Percentiles rank a stretch among this genome's conserved stretches.
These are phyloP conservation scores for Cottus gobio DNA, from an alignment of 2,113 vertebrate genomes.

Conservation along the genomic window DNA sequence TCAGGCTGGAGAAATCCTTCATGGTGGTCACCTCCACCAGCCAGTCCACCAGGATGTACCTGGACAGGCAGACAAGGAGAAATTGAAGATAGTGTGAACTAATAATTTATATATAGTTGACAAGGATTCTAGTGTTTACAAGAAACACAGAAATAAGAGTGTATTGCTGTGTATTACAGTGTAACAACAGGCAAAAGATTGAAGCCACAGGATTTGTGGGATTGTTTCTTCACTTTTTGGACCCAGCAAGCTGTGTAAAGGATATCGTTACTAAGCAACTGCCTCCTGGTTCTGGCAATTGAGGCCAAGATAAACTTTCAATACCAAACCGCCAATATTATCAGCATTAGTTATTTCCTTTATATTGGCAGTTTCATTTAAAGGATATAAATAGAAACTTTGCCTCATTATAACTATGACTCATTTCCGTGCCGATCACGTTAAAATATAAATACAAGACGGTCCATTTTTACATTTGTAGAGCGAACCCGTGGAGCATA, in stretches of 20 bases:
- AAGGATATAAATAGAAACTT: too few species aligned
- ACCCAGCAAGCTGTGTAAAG: not conserved
- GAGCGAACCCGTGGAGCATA: too few species aligned
- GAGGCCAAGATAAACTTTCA: not conserved
- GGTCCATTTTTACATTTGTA: too few species aligned
- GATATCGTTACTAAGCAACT: too few species aligned
- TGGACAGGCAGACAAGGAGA: constrained; percentile 46
- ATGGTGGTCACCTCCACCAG: constrained; percentile 97
- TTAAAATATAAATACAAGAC: too few species aligned
- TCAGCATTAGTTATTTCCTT: too few species aligned
- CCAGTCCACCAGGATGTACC: constrained; percentile 98
- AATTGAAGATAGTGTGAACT: not conserved
- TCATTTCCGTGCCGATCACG: too few species aligned
- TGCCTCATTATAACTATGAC: too few species aligned
- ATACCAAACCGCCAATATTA: not conserved
- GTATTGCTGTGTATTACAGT: not conserved
- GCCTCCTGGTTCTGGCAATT: not conserved
- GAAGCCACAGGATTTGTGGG: not conserved
- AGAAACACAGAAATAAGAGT: too few species aligned
- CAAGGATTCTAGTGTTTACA: not conserved
- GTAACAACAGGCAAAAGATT: not conserved
- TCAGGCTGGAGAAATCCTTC: constrained; percentile 96
- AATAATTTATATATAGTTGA: not conserved
- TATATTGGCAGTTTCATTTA: too few species aligned
- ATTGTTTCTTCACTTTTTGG: not conserved